phyloP scores from a whole-genome alignment of 2,797 vertebrate genomes.

The Poeciliopsis paucimaculata region DNA sequence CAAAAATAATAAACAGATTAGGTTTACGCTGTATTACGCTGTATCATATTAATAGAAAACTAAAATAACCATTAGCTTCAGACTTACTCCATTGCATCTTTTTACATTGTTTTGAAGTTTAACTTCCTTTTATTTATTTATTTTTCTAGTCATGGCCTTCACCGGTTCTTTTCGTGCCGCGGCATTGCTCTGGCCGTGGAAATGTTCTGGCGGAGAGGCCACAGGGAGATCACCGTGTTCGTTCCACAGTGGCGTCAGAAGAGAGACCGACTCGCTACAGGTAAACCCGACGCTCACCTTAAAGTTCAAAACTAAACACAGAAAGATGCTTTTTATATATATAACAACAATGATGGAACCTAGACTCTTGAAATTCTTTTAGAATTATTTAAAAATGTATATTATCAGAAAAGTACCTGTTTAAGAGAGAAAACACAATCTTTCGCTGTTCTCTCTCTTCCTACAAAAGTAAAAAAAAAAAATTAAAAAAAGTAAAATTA shows the following conservation, averaged over 20 bases:
- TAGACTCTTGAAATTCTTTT: background rate
- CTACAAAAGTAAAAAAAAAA: too few species aligned
- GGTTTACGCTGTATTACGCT: too few species aligned
- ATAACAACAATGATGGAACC: background rate
- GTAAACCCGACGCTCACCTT: slow-evolving; percentile 62
- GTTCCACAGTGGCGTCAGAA: slow-evolving; percentile 98
- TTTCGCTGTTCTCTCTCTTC: too few species aligned
- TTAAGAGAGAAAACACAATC: too few species aligned
- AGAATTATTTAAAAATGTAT: background rate
- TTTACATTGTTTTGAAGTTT: background rate
- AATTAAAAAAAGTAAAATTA: too few species aligned
- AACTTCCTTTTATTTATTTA: background rate
- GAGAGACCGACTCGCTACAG: slow-evolving; percentile 89
- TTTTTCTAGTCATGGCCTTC: slow-evolving; percentile 87
- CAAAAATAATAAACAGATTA: too few species aligned
- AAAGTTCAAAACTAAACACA: background rate
- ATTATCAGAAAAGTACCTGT: background rate
- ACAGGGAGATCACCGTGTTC: slow-evolving; percentile 95
- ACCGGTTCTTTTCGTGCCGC: slow-evolving; percentile 94
- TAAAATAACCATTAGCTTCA: too few species aligned
- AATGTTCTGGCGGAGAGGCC: slow-evolving; percentile 93
- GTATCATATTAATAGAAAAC: too few species aligned
- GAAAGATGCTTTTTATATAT: background rate
- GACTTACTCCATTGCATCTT: background rate
- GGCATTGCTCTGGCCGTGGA: slow-evolving; percentile 96